phyloP scores from a whole-genome alignment of 2,888 invertebrate genomes.

The Antheraea yamamai region DNA sequence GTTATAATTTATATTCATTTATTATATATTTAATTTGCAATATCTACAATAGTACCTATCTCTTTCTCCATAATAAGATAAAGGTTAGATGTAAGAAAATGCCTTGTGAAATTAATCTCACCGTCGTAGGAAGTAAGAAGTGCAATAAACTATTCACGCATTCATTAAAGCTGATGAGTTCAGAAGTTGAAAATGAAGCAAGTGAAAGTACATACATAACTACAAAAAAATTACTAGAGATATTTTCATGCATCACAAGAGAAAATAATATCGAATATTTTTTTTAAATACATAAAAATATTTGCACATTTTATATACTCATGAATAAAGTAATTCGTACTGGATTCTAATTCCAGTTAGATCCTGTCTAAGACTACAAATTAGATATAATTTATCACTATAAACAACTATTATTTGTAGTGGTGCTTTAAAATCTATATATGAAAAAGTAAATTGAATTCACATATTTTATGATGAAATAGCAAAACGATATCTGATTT shows the following conservation, averaged over 20 bases:
- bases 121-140: no score
- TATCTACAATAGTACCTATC: no score
- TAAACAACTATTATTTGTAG: not conserved
- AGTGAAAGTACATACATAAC: not conserved
- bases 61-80: no score
- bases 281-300: not conserved
- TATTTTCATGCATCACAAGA: not conserved
- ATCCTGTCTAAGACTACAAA: not conserved
- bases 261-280: not conserved
- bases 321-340: not conserved
- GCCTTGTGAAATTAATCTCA: no score
- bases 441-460: not conserved
- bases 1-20: no score
- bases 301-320: not conserved
- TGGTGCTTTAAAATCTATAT: not conserved
- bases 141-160: no score
- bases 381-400: not conserved
- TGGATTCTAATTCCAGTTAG: not conserved
- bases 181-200: not conserved
- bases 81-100: no score
- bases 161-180: not conserved
- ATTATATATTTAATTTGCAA: no score
- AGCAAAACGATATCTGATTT: conserved; percentile 1
- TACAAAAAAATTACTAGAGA: not conserved
- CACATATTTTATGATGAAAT: not conserved